Percentiles rank a stretch among this genome's conserved stretches.
phyloP scores from a whole-genome alignment of 2,888 invertebrate species.

The Diplazon laetatorius region DNA sequence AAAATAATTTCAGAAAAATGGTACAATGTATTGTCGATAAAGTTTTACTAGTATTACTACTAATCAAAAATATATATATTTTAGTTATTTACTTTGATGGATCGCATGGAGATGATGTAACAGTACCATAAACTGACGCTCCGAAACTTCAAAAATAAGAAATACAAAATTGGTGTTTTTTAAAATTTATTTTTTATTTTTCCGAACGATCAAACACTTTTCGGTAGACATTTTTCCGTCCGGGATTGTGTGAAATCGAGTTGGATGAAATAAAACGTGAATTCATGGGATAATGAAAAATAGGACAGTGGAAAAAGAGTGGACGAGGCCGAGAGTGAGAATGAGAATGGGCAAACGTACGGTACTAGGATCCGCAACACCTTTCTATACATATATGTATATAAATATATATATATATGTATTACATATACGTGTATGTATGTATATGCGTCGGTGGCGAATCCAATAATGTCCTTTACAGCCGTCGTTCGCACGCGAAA shows the following conservation, averaged over 20 bases:
- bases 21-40: no score
- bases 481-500: constrained; percentile 60
- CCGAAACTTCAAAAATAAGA: no score
- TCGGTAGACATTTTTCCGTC: background rate
- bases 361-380: constrained; percentile 16
- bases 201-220: background rate
- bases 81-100: no score
- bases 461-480: constrained; percentile 64
- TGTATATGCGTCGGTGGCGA: constrained; percentile 33
- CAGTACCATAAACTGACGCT: no score
- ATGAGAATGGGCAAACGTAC: constrained; percentile 34
- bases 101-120: no score
- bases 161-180: no score
- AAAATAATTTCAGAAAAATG: no score
- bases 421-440: background rate
- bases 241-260: background rate
- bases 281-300: constrained; percentile 1
- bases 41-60: no score
- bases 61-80: no score
- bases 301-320: constrained; percentile 1
- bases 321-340: constrained; percentile 21
- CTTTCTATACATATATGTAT: background rate
- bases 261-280: background rate
- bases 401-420: no score
- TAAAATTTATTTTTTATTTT: no score